These are phyloP conservation scores for Diarsia dahlii DNA, from an alignment of 2,888 invertebrate genomes.

Conservation along the genomic window DNA sequence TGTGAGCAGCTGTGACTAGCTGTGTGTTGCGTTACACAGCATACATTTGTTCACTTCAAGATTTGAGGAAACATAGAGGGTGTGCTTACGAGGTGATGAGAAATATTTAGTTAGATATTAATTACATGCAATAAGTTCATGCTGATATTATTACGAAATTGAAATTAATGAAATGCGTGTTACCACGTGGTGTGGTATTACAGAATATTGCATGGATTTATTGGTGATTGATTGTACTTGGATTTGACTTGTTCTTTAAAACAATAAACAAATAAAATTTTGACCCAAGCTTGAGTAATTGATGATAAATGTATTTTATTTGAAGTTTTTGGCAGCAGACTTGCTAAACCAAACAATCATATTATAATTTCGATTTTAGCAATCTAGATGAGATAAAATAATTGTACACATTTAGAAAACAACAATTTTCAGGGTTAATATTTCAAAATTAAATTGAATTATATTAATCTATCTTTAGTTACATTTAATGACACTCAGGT, in stretches of 20 bases:
- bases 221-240: slow-evolving; percentile 28
- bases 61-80: background rate
- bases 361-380: too few relatives aligned
- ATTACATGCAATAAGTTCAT: background rate
- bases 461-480: background rate
- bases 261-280: too few relatives aligned
- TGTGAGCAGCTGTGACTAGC: slow-evolving; percentile 10
- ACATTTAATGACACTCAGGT: background rate
- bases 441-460: background rate
- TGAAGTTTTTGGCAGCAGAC: too few relatives aligned
- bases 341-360: too few relatives aligned
- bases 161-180: too few relatives aligned
- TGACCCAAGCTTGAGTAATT: too few relatives aligned
- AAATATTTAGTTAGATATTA: background rate
- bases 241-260: too few relatives aligned
- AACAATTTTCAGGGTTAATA: background rate
- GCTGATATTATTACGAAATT: too few relatives aligned
- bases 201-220: background rate
- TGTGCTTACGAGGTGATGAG: background rate
- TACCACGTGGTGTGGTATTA: too few relatives aligned
- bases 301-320: too few relatives aligned
- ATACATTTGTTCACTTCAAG: background rate
- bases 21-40: background rate
- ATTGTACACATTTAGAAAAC: background rate
- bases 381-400: background rate